These are phyloP conservation scores for Megalopta genalis DNA, from an alignment of 1,140 invertebrate species.

Conservation along the genomic window DNA sequence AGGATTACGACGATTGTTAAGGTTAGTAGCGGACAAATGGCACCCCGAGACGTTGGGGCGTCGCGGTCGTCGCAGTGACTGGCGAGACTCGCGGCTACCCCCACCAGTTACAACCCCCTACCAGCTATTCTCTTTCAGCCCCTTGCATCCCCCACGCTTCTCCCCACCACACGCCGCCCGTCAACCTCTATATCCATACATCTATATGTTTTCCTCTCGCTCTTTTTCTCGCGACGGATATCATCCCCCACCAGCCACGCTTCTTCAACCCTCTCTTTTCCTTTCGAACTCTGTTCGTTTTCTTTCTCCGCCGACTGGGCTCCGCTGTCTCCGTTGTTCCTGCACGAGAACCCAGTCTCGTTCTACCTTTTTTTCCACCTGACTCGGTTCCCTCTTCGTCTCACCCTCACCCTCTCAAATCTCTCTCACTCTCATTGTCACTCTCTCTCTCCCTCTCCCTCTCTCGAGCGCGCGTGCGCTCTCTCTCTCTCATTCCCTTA, in stretches of 20 bases:
- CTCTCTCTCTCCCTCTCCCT: neutral
- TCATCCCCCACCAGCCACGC: conserved; percentile 10
- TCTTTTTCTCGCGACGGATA: conserved; percentile 25
- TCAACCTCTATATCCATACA: conserved; percentile 33
- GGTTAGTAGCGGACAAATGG: conserved; percentile 68
- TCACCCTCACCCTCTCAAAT: conserved; percentile 4
- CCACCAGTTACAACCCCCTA: conserved; percentile 55
- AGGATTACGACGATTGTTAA: conserved; percentile 52
- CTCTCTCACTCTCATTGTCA: neutral
- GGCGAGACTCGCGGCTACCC: conserved; percentile 71
- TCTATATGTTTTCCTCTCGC: conserved; percentile 26
- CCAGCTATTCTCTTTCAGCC: conserved; percentile 55
- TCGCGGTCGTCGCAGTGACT: conserved; percentile 79
- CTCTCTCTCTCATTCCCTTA: neutral
- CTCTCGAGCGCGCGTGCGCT: neutral
- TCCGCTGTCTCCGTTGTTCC: conserved; percentile 37
- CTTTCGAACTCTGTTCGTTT: conserved; percentile 9
- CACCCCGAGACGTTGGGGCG: conserved; percentile 76
- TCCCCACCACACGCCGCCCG: conserved; percentile 34
- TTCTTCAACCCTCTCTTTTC: conserved; percentile 24
- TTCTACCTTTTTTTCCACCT: conserved; percentile 24
- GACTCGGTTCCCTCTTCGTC: conserved; percentile 7
- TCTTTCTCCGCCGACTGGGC: neutral
- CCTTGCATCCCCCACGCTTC: conserved; percentile 61
- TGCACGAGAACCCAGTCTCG: conserved; percentile 30